phyloP scores from a whole-genome alignment of 1,140 invertebrate genomes.

The Pseudomyrmex dendroicus region DNA sequence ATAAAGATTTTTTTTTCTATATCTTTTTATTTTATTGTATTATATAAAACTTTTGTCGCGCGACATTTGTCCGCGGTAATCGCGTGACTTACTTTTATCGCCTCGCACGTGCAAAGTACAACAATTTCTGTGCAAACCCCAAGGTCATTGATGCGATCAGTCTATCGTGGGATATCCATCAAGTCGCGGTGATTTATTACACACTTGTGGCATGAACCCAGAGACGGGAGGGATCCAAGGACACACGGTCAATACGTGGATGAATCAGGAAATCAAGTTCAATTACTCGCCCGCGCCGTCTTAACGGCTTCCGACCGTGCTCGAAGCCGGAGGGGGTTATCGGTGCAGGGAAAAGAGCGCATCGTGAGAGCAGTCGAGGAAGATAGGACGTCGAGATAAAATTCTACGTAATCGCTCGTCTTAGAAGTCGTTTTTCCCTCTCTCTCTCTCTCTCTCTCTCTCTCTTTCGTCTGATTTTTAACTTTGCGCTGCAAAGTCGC shows the following conservation, averaged over 20 bases:
- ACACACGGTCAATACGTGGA: conserved; percentile 1
- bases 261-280: conserved; percentile 15
- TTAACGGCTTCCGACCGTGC: not conserved
- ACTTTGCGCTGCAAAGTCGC: too few relatives aligned
- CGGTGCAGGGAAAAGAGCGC: not conserved
- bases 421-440: too few relatives aligned
- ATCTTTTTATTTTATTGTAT: not conserved
- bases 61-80: conserved; percentile 2
- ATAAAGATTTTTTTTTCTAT: too few relatives aligned
- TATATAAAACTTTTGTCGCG: not conserved
- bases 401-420: not conserved
- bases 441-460: too few relatives aligned
- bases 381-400: not conserved
- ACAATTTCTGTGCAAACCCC: not conserved
- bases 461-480: not conserved
- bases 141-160: conserved; percentile 2
- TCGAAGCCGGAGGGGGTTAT: not conserved
- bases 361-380: not conserved
- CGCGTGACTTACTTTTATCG: not conserved
- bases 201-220: conserved; percentile 36
- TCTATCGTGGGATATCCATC: conserved; percentile 14
- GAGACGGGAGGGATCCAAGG: conserved; percentile 22
- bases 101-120: not conserved
- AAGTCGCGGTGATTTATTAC: conserved; percentile 39
- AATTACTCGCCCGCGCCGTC: conserved; percentile 31